A percentile compares a stretch with the other conserved stretches of the same genome.
These are phyloP conservation scores for Aldrovandia affinis DNA, from an alignment of 2,797 vertebrate species.

Conservation along the genomic window DNA sequence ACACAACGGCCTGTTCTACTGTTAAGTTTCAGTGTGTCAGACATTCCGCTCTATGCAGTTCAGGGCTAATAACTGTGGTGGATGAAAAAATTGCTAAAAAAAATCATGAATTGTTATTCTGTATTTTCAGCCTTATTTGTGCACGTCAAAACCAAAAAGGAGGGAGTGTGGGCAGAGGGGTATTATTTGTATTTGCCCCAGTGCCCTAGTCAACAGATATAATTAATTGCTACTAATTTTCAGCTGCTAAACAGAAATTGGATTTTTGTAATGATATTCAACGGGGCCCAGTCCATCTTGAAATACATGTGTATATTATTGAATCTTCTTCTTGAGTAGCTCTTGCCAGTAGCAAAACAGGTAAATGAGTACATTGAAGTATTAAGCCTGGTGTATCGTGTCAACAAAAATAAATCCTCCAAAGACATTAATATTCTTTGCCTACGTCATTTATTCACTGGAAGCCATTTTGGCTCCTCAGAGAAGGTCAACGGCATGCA, in stretches of 20 bases:
- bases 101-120: not conserved
- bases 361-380: conserved; percentile 68
- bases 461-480: conserved; percentile 11
- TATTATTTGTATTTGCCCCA: conserved; percentile 65
- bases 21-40: not conserved
- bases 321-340: conserved; percentile 65
- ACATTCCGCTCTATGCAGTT: not conserved
- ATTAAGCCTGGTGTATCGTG: conserved; percentile 50
- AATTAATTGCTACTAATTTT: conserved; percentile 73
- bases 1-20: not conserved
- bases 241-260: conserved; percentile 72
- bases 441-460: not conserved
- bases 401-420: conserved; percentile 52
- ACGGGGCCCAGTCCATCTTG: conserved; percentile 50
- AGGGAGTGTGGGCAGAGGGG: conserved; percentile 46
- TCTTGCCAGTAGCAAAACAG: conserved; percentile 59
- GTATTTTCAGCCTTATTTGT: conserved; percentile 21
- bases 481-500: not conserved
- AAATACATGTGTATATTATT: conserved; percentile 72
- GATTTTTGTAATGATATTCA: conserved; percentile 72
- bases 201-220: conserved; percentile 63
- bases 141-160: conserved; percentile 19
- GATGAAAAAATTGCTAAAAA: not conserved
- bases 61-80: conserved; percentile 12
- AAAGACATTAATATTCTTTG: conserved; percentile 33